Conservation (phyloP, 2,888 invertebrate species). For the Danaus chrysippus region DNA sequence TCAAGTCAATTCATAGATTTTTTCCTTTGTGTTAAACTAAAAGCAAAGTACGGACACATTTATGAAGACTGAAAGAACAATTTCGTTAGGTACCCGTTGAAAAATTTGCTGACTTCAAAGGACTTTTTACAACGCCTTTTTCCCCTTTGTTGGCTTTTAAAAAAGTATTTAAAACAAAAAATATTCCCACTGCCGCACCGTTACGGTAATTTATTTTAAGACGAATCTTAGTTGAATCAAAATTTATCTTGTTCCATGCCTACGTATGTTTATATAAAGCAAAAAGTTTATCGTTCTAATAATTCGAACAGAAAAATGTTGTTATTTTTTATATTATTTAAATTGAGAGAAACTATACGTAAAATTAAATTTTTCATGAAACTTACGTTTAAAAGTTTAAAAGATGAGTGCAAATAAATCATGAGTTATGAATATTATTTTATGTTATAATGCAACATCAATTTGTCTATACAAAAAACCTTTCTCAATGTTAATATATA, state of each 20-base stretch:
- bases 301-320: background rate
- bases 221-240: conserved; percentile 23
- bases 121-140: conserved; percentile 65
- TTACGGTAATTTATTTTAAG: conserved; percentile 27
- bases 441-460: too few species aligned
- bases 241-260: conserved; percentile 16
- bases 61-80: conserved; percentile 73
- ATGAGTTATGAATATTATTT: too few species aligned
- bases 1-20: conserved; percentile 11
- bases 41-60: conserved; percentile 62
- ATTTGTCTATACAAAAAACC: too few species aligned
- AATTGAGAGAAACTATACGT: conserved; percentile 17
- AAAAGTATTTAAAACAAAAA: conserved; percentile 55
- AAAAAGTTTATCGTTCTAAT: background rate
- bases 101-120: conserved; percentile 73
- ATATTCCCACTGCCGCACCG: conserved; percentile 28
- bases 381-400: background rate
- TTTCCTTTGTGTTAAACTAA: conserved; percentile 48
- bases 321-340: background rate
- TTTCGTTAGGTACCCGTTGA: conserved; percentile 71
- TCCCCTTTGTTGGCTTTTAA: conserved; percentile 63
- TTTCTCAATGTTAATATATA: too few species aligned
- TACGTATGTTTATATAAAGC: conserved; percentile 25
- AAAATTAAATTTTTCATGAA: conserved; percentile 34
- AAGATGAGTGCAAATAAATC: background rate